These are phyloP conservation scores for Coranthus polyacanthus DNA, from an alignment of 2,797 vertebrate species.

Conservation along the genomic window DNA sequence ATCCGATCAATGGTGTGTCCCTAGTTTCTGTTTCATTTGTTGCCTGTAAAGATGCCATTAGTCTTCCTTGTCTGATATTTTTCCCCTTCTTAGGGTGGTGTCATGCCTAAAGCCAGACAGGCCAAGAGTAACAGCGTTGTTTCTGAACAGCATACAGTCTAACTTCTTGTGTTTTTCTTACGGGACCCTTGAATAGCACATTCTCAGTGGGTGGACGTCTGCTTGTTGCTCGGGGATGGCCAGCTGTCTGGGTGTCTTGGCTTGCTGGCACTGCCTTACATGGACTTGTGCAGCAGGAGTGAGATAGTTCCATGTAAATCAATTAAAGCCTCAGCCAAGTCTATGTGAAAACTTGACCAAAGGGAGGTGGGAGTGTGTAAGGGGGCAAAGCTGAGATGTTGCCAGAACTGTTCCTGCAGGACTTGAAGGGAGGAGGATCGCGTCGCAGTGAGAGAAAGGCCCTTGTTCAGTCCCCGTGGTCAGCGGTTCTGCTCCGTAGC, in stretches of 20 bases:
- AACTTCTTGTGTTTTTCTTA: slow-evolving; percentile 27
- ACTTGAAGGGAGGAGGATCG: slow-evolving; percentile 11
- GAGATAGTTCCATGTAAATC: slow-evolving; percentile 74
- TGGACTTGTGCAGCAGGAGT: slow-evolving; percentile 66
- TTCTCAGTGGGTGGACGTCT: slow-evolving; percentile 37
- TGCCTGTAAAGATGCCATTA: slow-evolving; percentile 6
- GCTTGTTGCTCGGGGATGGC: slow-evolving; percentile 41
- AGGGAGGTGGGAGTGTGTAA: slow-evolving; percentile 20
- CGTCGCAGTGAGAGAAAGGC: slow-evolving; percentile 52
- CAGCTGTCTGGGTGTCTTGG: slow-evolving; percentile 57
- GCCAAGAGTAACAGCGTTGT: slow-evolving; percentile 16
- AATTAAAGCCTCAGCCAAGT: slow-evolving; percentile 64
- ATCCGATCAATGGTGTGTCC: background rate
- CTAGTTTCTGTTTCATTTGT: slow-evolving; percentile 9
- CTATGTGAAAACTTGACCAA: slow-evolving; percentile 58
- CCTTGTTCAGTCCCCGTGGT: slow-evolving; percentile 56
- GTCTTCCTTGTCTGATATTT: slow-evolving; percentile 20
- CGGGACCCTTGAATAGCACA: slow-evolving; percentile 22
- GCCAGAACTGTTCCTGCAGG: slow-evolving; percentile 48
- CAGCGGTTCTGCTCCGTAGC: slow-evolving; percentile 27
- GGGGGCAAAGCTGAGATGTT: slow-evolving; percentile 39
- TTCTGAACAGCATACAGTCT: slow-evolving; percentile 12
- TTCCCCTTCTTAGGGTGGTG: slow-evolving; percentile 4
- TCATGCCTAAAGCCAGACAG: background rate
- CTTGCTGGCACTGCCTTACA: slow-evolving; percentile 77